A percentile compares a stretch with the other conserved stretches of the same genome.
These are phyloP conservation scores for Herpailurus yagouaroundi DNA, from an alignment of 2,113 vertebrate species.

Conservation along the genomic window DNA sequence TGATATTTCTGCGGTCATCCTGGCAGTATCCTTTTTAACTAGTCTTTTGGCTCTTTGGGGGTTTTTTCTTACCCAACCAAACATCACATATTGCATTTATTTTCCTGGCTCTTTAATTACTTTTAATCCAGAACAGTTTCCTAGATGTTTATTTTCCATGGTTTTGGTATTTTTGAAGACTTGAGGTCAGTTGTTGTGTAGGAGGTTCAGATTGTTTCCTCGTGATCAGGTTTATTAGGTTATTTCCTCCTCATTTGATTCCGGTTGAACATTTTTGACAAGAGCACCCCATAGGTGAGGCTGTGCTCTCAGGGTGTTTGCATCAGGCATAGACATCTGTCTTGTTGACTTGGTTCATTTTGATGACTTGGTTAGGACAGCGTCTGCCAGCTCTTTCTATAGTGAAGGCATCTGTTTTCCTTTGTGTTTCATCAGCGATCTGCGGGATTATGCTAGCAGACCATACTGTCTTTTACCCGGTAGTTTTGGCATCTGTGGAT, in stretches of 20 bases:
- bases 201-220: background rate
- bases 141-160: background rate
- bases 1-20: background rate
- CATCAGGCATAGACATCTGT: background rate
- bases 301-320: background rate
- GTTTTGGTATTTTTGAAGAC: background rate
- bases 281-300: background rate
- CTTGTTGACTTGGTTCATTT: background rate
- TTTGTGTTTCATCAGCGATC: background rate
- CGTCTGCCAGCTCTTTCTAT: background rate
- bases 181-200: background rate
- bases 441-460: background rate
- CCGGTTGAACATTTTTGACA: background rate
- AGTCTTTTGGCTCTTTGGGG: background rate
- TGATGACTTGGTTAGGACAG: background rate
- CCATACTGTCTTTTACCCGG: background rate
- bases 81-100: background rate
- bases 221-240: background rate
- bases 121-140: conserved; percentile 26
- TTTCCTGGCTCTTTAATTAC: background rate
- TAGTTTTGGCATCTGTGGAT: background rate
- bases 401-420: background rate
- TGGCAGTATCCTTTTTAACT: background rate
- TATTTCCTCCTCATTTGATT: background rate
- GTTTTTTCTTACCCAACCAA: background rate